Conservation (phyloP, 2,888 invertebrate genomes). For the Latheticus oryzae region DNA sequence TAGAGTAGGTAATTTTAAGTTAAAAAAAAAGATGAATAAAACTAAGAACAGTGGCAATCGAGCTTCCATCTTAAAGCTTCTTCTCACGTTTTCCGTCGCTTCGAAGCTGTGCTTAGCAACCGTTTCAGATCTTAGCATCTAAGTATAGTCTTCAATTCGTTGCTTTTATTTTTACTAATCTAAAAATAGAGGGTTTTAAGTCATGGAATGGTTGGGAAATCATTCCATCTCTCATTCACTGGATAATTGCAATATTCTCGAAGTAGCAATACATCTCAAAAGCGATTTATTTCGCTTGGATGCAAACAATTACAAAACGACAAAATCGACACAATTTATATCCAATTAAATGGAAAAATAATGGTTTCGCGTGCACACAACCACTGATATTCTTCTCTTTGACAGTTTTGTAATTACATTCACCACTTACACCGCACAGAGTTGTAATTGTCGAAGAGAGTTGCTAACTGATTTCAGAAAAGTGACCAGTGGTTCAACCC, state of each 20-base stretch:
- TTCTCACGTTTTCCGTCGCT: slow-evolving; percentile 12
- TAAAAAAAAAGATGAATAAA: too few relatives aligned
- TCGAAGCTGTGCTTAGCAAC: neutral
- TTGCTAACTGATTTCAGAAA: too few relatives aligned
- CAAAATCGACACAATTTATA: slow-evolving; percentile 27
- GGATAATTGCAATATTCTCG: slow-evolving; percentile 19
- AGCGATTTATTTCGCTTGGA: slow-evolving; percentile 12
- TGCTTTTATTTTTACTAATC: slow-evolving; percentile 11
- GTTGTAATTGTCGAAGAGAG: neutral
- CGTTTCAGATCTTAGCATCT: neutral
- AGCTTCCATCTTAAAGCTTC: neutral
- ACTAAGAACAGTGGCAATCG: too few relatives aligned
- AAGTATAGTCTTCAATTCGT: neutral
- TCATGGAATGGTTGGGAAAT: slow-evolving; percentile 12
- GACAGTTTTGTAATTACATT: slow-evolving; percentile 6
- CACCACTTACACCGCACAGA: slow-evolving; percentile 5
- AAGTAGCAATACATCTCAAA: slow-evolving; percentile 22
- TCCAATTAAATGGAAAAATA: slow-evolving; percentile 38
- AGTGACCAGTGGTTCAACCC: slow-evolving; percentile 53
- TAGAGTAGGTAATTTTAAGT: too few relatives aligned
- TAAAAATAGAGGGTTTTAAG: slow-evolving; percentile 8
- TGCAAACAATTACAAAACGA: slow-evolving; percentile 9
- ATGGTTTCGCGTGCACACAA: slow-evolving; percentile 35
- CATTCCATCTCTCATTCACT: slow-evolving; percentile 11
- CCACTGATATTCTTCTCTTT: neutral